Evolutionary conservation across 2,797 vertebrate species (phyloP), one percentile per base, ranked within the genome.

Genomic region (Tamandua tetradactyla): DNA sequence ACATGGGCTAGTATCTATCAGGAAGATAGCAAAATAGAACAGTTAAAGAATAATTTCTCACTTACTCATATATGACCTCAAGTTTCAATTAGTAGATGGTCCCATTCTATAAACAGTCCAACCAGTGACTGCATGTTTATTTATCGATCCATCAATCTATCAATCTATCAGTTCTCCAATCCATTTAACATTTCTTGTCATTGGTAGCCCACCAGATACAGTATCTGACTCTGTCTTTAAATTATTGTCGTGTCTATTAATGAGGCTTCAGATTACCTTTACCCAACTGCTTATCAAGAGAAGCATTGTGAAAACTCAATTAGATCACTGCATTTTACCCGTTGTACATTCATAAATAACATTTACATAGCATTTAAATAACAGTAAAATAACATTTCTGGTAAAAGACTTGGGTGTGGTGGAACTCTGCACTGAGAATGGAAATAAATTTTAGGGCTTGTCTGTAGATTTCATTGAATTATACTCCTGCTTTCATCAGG

Each of bases 401-500:
- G 47, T n/a, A 79, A 93, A 93, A 89, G 15, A 30, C 17, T 47
- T 85, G 68, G 68, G 11, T 35, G 76, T 75, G 72, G 44, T 14
- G 72, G 59, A 76, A 93, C 22, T 37, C 30, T n/a, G 37, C 40
- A 84, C 22, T 82, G 15, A 74, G 17, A 7, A 27, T 69, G 92
- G 74, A 93, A 95, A 64, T 91, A 89, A 91, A 88, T 66, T 74
- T 11, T 72, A 64, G 22, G 55, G 44, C 59, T 42, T 72, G 49
- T 85, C 23, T 85, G 42, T 59, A 64, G 71, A 92, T 71, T 95
- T 89, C 11, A 71, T 76, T 93, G 76, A 69, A 40, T 72, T 79
- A 40, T 32, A 42, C 14, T 55, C 64, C 61, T 74, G 35, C 30
- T 87, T 92, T 68, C 35, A 35, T 87, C 32, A 62, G 32, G 42